Base-by-base conservation (phyloP, 2,797 vertebrate genomes). In the Trachurus trachurus region DNA sequence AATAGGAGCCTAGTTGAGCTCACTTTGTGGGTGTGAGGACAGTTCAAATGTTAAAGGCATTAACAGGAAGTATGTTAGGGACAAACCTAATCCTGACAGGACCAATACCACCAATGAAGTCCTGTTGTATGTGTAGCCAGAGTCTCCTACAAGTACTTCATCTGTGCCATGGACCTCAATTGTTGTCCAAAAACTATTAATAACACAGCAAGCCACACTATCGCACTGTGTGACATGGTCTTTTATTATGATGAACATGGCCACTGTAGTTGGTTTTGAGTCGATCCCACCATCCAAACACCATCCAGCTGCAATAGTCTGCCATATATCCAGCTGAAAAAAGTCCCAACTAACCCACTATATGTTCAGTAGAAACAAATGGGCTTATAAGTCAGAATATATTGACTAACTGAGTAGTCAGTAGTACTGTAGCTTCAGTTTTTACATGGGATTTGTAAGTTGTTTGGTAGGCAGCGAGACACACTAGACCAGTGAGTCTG, bases 1-100 rank as follows among this genome's bases (percentile, higher is more conserved):
- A 53, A 40, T 72, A 81, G 53, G 66, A 21, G 49, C 65, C 47
- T 17, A 56, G 29, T 17, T 63, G 29, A 82, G 66, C 54, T 40
- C 37, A 15, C 2, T 60, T 50, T 15, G n/a, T 2, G 44, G 16
- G 16, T 15, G n/a, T 31, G 21, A 63, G 54, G 40, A 59, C 45
- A 58, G 68, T 29, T 75, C 3, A 66, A 54, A 65, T 11, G 21
- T 59, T 59, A 40, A 76, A 81, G 21, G 34, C 62, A 17, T 22
- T 6, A 17, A 17, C n/a, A 52, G 17, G 17, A 10, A n/a, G 13
- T 29, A 53, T 31, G 12, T 57, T 49, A 34, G 37, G 2, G 0
- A 45, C 12, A 11, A 10, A 50, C n/a, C 9, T 22, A 53, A 53
- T 22, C 50, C 11, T 22, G 2, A 29, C 22, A 54, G 15, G 6